Conservation (phyloP, 1,140 invertebrate species). For the Lepidurus apus region DNA sequence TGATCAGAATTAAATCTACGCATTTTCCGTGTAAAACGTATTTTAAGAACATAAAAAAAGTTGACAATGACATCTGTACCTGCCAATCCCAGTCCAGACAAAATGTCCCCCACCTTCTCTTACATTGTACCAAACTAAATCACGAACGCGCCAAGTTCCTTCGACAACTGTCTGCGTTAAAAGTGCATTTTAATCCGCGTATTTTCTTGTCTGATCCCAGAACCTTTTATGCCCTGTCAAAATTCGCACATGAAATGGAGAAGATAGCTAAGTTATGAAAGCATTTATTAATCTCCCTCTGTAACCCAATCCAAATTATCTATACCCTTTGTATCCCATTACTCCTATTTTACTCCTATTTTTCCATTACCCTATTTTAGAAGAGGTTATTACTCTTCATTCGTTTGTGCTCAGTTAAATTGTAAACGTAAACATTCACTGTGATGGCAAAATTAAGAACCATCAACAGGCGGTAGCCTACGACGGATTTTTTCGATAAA, state of each 20-base stretch:
- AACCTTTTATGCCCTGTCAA: neutral
- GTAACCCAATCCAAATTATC: no score
- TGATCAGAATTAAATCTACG: neutral
- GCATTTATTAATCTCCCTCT: no score
- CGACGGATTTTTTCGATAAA: no score
- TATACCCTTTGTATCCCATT: no score
- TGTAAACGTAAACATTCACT: no score
- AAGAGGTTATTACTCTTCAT: no score
- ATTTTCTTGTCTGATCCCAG: neutral
- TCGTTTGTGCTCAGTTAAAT: no score
- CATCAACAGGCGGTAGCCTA: no score
- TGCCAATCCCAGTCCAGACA: neutral
- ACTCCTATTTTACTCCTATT: no score
- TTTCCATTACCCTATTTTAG: no score
- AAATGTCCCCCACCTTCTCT: neutral
- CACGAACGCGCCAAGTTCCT: neutral
- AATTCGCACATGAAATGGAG: neutral
- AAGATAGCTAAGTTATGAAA: no score
- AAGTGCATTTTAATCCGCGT: neutral
- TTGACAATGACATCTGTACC: neutral
- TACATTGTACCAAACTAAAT: neutral
- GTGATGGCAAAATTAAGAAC: no score
- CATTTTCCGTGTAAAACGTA: neutral
- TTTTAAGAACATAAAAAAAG: neutral
- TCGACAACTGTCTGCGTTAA: neutral